Evolutionary conservation across 2,797 vertebrate species (phyloP).

Genomic region (Coluber constrictor): DNA sequence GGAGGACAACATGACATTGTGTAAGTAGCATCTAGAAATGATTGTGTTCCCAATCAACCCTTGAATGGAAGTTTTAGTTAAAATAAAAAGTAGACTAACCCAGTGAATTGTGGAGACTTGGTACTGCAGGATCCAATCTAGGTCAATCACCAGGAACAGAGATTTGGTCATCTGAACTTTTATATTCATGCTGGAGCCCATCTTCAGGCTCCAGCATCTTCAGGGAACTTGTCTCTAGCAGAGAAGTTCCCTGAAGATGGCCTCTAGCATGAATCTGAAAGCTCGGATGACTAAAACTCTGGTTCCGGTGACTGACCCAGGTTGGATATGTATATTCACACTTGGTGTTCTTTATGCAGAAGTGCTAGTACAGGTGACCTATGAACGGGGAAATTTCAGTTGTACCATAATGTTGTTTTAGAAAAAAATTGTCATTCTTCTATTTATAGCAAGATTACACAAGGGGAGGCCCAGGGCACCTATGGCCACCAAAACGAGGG

Average conservation of each 20-base stretch:
- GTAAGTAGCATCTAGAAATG: constrained; percentile 19
- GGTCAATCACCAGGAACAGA: not conserved
- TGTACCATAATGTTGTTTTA: not conserved
- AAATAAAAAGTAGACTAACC: not conserved
- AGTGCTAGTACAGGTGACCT: not conserved
- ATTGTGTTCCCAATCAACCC: not conserved
- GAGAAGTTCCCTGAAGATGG: not conserved
- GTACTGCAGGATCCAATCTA: not conserved
- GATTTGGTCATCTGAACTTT: not conserved
- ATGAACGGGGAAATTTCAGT: not conserved
- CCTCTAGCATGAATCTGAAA: not conserved
- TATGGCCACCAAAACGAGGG: not conserved
- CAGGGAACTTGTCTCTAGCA: too few relatives aligned
- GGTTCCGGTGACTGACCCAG: not conserved
- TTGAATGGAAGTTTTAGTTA: not conserved
- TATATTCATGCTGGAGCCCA: too few relatives aligned
- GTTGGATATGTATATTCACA: not conserved
- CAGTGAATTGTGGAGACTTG: not conserved
- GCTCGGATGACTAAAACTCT: not conserved
- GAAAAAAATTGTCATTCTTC: not conserved
- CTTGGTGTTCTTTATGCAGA: not conserved
- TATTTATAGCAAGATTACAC: not conserved
- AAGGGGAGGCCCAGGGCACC: not conserved
- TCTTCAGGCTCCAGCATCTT: not conserved
- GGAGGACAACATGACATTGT: constrained; percentile 70